A percentile compares a stretch with the other conserved stretches of the same genome.
These are phyloP conservation scores for Oryzias melastigma DNA, from an alignment of 2,113 vertebrate species.

Conservation along the genomic window DNA sequence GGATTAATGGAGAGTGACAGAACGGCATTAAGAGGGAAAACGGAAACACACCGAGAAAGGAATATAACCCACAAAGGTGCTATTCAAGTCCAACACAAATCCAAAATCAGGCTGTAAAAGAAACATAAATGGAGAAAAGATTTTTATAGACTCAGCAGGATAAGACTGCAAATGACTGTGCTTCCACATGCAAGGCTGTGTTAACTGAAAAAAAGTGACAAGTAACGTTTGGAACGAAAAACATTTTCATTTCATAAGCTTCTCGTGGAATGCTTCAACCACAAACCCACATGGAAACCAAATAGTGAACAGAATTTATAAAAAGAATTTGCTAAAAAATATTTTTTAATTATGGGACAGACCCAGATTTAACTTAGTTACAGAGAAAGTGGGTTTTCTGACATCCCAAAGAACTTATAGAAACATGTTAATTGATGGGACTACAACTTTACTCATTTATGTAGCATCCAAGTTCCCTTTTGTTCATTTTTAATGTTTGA, in stretches of 20 bases:
- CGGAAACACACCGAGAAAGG: conserved; percentile 9
- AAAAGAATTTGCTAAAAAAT: background rate
- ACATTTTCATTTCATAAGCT: conserved; percentile 59
- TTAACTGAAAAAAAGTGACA: conserved; percentile 20
- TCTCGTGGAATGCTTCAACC: conserved; percentile 40
- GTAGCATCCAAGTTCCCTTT: no score
- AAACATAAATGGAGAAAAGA: background rate
- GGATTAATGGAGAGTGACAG: conserved; percentile 2
- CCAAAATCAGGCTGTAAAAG: conserved; percentile 23
- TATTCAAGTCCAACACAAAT: conserved; percentile 13
- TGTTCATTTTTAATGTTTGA: no score
- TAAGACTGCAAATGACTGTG: conserved; percentile 12
- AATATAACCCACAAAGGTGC: conserved; percentile 4
- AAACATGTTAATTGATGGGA: no score
- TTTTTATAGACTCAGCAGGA: conserved; percentile 44
- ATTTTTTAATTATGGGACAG: no score
- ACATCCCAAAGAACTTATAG: background rate
- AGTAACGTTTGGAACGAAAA: conserved; percentile 43
- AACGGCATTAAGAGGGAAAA: background rate
- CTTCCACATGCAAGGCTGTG: conserved; percentile 25
- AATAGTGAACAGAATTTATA: conserved; percentile 12
- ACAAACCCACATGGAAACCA: conserved; percentile 30
- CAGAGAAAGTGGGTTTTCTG: background rate
- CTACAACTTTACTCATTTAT: no score
- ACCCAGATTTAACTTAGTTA: no score